Evolutionary conservation across 2,797 vertebrate genomes (phyloP).

Genomic region (Artibeus lituratus): DNA sequence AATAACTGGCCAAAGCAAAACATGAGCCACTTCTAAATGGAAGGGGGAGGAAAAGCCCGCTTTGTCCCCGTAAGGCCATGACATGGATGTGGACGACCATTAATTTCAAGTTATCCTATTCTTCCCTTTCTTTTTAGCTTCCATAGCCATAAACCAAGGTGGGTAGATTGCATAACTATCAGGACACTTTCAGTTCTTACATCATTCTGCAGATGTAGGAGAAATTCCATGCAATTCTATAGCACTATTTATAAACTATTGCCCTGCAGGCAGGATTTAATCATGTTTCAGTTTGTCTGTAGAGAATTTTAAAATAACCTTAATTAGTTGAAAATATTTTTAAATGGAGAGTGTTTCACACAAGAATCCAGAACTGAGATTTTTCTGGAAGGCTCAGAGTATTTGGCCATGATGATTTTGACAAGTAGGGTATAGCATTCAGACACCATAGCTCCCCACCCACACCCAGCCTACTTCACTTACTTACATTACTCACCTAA

Average conservation of each 20-base stretch:
- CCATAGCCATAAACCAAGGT: neutral
- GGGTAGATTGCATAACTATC: neutral
- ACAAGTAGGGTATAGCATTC: neutral
- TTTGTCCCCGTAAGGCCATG: neutral
- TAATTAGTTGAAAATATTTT: conserved; percentile 4
- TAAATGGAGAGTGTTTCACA: neutral
- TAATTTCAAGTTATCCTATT: neutral
- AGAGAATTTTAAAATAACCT: neutral
- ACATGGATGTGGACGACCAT: neutral
- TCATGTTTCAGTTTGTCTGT: neutral
- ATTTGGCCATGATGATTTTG: neutral
- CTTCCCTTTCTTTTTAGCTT: neutral
- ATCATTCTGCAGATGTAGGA: neutral
- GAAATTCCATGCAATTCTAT: neutral
- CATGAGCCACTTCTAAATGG: neutral
- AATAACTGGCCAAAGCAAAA: neutral
- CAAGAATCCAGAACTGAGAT: neutral
- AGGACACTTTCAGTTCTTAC: neutral
- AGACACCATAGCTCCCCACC: neutral
- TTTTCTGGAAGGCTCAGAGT: neutral
- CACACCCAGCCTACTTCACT: neutral
- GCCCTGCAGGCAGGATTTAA: neutral
- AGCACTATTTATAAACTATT: neutral
- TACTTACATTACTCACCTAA: neutral
- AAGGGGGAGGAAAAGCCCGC: neutral